A percentile compares a stretch with the other conserved stretches of the same genome.
These are phyloP conservation scores for Rhineura floridana DNA, from an alignment of 2,113 vertebrate genomes.

Conservation along the genomic window DNA sequence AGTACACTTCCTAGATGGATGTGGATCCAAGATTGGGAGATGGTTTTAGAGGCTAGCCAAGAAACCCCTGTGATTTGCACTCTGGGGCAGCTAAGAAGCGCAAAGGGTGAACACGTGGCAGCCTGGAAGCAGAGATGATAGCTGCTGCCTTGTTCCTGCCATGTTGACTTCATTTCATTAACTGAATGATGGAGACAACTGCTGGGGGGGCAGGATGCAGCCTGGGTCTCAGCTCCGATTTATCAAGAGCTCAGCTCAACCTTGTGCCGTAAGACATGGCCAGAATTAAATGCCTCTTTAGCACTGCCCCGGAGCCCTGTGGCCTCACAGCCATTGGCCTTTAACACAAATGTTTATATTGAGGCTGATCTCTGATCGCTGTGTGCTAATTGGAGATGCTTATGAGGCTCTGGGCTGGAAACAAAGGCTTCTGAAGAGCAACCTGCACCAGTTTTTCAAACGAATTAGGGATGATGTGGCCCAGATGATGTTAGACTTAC, in stretches of 20 bases:
- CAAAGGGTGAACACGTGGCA: background rate
- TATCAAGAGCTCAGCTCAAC: background rate
- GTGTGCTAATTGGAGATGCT: background rate
- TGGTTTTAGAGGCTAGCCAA: background rate
- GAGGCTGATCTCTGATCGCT: background rate
- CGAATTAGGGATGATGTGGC: background rate
- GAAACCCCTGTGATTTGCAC: background rate
- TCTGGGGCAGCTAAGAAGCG: background rate
- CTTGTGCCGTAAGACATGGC: background rate
- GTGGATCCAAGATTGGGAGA: background rate
- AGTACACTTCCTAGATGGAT: background rate
- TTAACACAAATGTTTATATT: background rate
- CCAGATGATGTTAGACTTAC: background rate
- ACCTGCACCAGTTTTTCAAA: background rate
- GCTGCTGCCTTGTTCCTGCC: background rate
- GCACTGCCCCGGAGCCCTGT: background rate
- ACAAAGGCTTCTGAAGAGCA: background rate
- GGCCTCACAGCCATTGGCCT: background rate
- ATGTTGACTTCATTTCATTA: background rate
- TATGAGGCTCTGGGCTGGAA: background rate
- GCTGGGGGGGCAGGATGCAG: background rate
- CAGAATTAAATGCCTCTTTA: constrained; percentile 21
- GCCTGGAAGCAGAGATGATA: constrained; percentile 1
- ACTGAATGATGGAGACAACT: background rate
- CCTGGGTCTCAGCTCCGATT: background rate